A percentile compares a stretch with the other conserved stretches of the same genome.
phyloP scores from a whole-genome alignment of 2,888 invertebrate species.

The Tholera decimalis region DNA sequence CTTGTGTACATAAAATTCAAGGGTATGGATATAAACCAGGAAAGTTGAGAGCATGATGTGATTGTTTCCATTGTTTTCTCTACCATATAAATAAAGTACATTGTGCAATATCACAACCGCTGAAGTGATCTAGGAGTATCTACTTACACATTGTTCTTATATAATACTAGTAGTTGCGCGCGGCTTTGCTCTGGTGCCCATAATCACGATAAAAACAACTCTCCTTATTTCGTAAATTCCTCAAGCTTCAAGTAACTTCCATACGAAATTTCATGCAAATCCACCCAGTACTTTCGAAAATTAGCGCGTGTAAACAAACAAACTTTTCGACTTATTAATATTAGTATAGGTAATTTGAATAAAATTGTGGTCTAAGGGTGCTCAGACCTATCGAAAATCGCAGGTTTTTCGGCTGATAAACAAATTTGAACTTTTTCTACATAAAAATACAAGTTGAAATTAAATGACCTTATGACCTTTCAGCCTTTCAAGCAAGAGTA shows the following conservation, averaged over 20 bases:
- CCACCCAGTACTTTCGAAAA: too few species aligned
- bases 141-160: not conserved
- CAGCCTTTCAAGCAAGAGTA: too few species aligned
- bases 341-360: too few species aligned
- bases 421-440: not conserved
- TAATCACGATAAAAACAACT: too few species aligned
- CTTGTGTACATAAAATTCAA: slow-evolving; percentile 61
- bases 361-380: not conserved
- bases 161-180: too few species aligned
- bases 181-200: too few species aligned
- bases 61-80: slow-evolving; percentile 20
- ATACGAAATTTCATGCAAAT: too few species aligned
- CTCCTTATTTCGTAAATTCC: too few species aligned
- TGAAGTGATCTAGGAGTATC: slow-evolving; percentile 13
- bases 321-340: too few species aligned
- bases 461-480: too few species aligned
- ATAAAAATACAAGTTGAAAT: not conserved
- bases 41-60: slow-evolving; percentile 12
- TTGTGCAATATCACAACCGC: slow-evolving; percentile 9
- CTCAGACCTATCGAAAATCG: not conserved
- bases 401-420: slow-evolving; percentile 8
- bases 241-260: too few species aligned
- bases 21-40: slow-evolving; percentile 32
- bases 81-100: slow-evolving; percentile 4
- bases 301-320: too few species aligned